phyloP scores from a whole-genome alignment of 2,113 vertebrate genomes.

The Rousettus leschenaultii region DNA sequence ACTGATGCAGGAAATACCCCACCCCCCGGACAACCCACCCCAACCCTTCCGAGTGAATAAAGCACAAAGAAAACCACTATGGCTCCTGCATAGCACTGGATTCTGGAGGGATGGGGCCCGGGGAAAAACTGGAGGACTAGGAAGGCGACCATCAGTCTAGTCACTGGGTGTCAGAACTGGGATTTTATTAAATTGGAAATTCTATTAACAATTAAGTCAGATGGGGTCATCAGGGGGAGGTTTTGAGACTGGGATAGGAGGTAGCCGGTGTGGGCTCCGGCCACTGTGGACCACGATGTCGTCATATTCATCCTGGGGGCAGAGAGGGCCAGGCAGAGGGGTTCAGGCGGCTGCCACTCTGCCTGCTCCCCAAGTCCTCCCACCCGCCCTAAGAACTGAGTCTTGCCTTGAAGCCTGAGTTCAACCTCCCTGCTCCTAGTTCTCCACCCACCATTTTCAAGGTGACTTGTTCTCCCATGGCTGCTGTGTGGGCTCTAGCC shows the following conservation, averaged over 20 bases:
- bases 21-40: neutral
- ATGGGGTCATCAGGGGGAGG: neutral
- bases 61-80: constrained; percentile 50
- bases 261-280: neutral
- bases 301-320: constrained; percentile 83
- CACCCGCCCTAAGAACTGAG: neutral
- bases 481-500: rapidly evolving
- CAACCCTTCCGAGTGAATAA: constrained; percentile 56
- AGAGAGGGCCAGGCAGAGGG: neutral
- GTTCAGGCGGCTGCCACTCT: neutral
- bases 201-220: constrained; percentile 40
- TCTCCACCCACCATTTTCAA: neutral
- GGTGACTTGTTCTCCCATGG: neutral
- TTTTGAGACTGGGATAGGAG: neutral
- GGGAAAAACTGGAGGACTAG: neutral
- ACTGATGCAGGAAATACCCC: neutral
- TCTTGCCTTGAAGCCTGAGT: neutral
- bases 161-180: neutral
- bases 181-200: constrained; percentile 58
- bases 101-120: rapidly evolving
- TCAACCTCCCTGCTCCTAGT: neutral
- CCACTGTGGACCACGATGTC: constrained; percentile 85
- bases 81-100: neutral
- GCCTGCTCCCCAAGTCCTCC: neutral
- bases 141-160: neutral